Base-by-base conservation (phyloP, 2,888 invertebrate species). In the Asteroscopus sphinx region DNA sequence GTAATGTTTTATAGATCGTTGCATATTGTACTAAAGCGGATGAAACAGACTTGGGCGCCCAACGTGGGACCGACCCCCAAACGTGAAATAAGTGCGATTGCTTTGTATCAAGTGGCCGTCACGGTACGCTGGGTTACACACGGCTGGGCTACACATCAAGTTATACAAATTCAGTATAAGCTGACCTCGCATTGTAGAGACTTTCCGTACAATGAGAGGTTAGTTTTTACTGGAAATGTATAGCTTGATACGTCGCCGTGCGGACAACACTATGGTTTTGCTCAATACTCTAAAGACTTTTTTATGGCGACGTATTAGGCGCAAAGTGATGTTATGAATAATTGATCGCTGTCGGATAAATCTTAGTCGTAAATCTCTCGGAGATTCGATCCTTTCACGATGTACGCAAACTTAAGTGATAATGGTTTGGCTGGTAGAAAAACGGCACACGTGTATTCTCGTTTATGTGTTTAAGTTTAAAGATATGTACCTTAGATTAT, bases 1-100 rank as follows among this genome's bases (percentile, higher is more conserved):
- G 81, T 84, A 82, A 88, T 83, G 80, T 74, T 79, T 86, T 70
- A 85, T 81, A 82, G 77, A 77, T 86, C 83, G 89, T 83, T 85
- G 80, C 62, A 67, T 72, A 75, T 81, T 81, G 81, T 82, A 76
- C 69, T 74, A 69, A 65, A 78, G 68, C 71, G 64, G 66, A 71
- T 62, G 64, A 62, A 71, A 68, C 60, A 60, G 68, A 73, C 70
- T 64, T 53, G 59, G 68, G 75, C 67, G 53, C 56, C 58, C 72
- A 63, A 65, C 60, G 69, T 76, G 73, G 77, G 77, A 68, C 64
- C n/a, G n/a, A n/a, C n/a, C n/a, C 66, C 70, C 73, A 68, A 73
- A 79, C 82, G 78, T 85, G 77, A 88, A 89, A 86, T 85, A 80
- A 79, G 72, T 75, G 67, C 74, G 62, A 85, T 84, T 82, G 79